phyloP scores from a whole-genome alignment of 1,140 invertebrate species.

The Radopholus similis region DNA sequence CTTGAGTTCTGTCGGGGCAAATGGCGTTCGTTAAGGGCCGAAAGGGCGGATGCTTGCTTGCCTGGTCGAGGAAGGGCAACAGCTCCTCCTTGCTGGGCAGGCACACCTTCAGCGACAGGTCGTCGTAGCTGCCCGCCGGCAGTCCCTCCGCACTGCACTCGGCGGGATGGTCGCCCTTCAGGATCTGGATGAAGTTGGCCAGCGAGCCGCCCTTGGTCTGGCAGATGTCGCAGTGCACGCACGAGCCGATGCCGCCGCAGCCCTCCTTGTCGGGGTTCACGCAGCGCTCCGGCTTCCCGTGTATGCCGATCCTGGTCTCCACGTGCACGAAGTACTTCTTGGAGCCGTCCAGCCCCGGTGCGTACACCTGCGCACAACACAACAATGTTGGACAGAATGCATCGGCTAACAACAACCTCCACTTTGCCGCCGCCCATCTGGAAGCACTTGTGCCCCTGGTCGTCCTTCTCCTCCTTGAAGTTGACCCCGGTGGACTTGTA shows the following conservation, averaged over 20 bases:
- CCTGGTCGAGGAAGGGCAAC: constrained; percentile 56
- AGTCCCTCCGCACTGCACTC: constrained; percentile 53
- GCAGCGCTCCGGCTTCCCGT: constrained; percentile 58
- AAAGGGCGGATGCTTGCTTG: constrained; percentile 21
- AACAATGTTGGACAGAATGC: neutral
- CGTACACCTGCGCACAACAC: constrained; percentile 33
- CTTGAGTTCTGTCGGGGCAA: constrained; percentile 47
- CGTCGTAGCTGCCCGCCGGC: constrained; percentile 48
- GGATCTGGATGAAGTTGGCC: constrained; percentile 59
- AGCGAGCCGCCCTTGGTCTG: constrained; percentile 52
- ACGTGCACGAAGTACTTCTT: constrained; percentile 59
- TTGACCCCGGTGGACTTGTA: constrained; percentile 57
- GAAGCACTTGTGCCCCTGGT: constrained; percentile 55
- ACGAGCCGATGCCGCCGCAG: constrained; percentile 59
- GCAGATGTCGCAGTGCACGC: constrained; percentile 59
- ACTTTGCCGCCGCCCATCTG: constrained; percentile 59
- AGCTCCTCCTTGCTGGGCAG: constrained; percentile 57
- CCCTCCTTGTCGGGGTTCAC: constrained; percentile 58
- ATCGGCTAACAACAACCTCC: constrained; percentile 34
- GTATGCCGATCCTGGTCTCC: constrained; percentile 57
- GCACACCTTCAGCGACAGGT: constrained; percentile 55
- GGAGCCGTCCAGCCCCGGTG: constrained; percentile 49
- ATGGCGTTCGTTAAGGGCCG: constrained; percentile 8
- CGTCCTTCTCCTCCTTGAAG: constrained; percentile 57
- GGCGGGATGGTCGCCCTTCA: constrained; percentile 51